phyloP scores from a whole-genome alignment of 1,140 invertebrate species.

The Drosophila navojoa region DNA sequence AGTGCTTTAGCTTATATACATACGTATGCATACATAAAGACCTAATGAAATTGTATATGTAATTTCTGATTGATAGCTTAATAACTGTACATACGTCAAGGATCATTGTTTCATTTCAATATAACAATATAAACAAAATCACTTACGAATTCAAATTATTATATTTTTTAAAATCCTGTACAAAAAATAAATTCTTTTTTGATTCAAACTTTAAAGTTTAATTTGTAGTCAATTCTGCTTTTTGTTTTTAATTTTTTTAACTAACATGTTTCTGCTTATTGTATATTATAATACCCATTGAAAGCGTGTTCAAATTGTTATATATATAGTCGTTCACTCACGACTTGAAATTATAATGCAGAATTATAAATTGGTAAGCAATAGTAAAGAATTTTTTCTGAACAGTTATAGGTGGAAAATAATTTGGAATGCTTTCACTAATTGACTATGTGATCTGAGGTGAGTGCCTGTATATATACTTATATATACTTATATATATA shows the following conservation, averaged over 20 bases:
- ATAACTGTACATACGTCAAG: constrained; percentile 24
- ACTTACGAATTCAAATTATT: constrained; percentile 32
- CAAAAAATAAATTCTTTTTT: constrained; percentile 51
- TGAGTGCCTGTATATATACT: constrained; percentile 21
- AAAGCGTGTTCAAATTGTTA: too few species aligned
- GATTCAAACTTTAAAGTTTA: constrained; percentile 32
- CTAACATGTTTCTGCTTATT: not conserved
- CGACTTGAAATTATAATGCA: not conserved
- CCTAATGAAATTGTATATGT: not conserved
- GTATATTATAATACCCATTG: not conserved
- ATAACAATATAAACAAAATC: constrained; percentile 4
- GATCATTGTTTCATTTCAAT: constrained; percentile 21
- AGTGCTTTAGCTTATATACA: constrained; percentile 11
- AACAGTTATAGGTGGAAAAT: constrained; percentile 79
- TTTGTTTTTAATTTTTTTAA: constrained; percentile 8
- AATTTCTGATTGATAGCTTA: constrained; percentile 8
- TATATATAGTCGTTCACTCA: not conserved
- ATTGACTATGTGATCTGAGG: constrained; percentile 4
- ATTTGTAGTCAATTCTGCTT: constrained; percentile 16
- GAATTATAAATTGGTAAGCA: not conserved
- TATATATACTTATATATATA: not conserved
- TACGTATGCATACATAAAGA: not conserved
- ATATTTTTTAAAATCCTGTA: constrained; percentile 48
- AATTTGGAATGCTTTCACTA: constrained; percentile 39
- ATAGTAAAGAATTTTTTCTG: constrained; percentile 46